Evolutionary conservation across 2,113 vertebrate species (phyloP), one percentile per base, ranked within the genome.

Genomic region (Oryzias celebensis): DNA sequence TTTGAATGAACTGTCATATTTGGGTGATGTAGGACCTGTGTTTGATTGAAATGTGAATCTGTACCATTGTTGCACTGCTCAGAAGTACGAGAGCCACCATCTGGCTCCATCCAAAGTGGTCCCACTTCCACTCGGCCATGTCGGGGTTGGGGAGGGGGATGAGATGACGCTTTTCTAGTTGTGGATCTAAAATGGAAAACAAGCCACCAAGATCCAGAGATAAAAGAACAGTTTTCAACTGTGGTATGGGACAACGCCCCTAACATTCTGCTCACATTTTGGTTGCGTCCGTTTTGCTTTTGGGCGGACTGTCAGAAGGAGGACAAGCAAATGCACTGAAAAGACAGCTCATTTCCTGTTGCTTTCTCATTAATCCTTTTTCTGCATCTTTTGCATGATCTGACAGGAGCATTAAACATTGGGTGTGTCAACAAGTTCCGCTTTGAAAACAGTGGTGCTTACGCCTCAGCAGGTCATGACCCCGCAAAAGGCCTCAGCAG

Each of bases 41-140:
- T 36, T 36, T 10, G 31, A 36, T 10, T 36, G 8, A 36, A 36
- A 36, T 36, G 7, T 36, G 31, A 36, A 36, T 36, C 36, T 59
- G 5, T 82, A 98, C 96, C 93, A 82, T 46, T 28, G 85, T 71
- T 47, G 89, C 53, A 2, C 73, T 77, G 53, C 91, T 87, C 64
- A 95, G 70, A 28, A 93, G 62, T 6, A 94, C n/a, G 58, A 94
- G 83, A 46, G 64, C 68, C 2, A 81, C 71, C 53, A 78, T 81
- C 84, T 73, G 78, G 4, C 48, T 83, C 78, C 75, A 75, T 50
- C 49, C 53, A 2, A 59, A 52, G 58, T 55, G 16, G 58, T 82
- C 80, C 91, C 93, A 93, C 81, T 83, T 91, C 82, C 22, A 79
- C 64, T 70, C 71, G 18, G 60, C 62, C 83, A 85, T 83, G 62